Evolutionary conservation across 2,797 vertebrate genomes (phyloP), one percentile per base, ranked within the genome.

Genomic region (Phyllotis vaccarum): DNA sequence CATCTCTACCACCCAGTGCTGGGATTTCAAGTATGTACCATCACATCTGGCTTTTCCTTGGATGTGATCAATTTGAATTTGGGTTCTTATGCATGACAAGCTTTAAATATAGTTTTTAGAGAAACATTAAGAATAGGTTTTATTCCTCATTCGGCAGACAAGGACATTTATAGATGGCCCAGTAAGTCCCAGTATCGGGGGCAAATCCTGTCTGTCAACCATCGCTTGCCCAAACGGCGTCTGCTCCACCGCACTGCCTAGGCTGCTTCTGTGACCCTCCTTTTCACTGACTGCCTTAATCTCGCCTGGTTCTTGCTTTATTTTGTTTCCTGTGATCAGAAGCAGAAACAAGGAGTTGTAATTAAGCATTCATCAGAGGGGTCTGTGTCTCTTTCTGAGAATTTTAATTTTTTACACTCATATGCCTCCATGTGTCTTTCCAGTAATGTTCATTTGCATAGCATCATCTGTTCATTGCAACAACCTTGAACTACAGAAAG

Each of bases 301-400:
- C 70, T 95, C 72, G 93, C 62, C 54, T 40, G 24, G 78, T 22
- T 81, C 79, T 95, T 95, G 58, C 19, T 93, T 78, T 88, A 64
- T 86, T 96, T 95, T 74, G 62, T 62, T 95, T 95, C 52, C 43
- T 43, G 70, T 87, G 54, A 29, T 90, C 68, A 89, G 89, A 97
- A 91, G 64, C 29, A 93, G 49, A 68, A 95, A 86, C 5, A 6
- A 72, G 6, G 54, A 75, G 34, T 75, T 90, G 37, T 92, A 93
- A 81, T 6, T 85, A 66, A 79, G 78, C 62, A 54, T 83, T 94
- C 70, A 70, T 90, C 43, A 34, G 9, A 11, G 68, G 24, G 27
- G 24, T 60, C 76, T 87, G 27, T 83, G 56, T 68, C 87, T 49
- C 78, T 95, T 85, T 74, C 74, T 91, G 88, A 90, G 85, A 88